Percentiles rank a stretch among this genome's conserved stretches.
Conservation (phyloP, 1,140 invertebrate genomes). For the Lethocerus indicus region DNA sequence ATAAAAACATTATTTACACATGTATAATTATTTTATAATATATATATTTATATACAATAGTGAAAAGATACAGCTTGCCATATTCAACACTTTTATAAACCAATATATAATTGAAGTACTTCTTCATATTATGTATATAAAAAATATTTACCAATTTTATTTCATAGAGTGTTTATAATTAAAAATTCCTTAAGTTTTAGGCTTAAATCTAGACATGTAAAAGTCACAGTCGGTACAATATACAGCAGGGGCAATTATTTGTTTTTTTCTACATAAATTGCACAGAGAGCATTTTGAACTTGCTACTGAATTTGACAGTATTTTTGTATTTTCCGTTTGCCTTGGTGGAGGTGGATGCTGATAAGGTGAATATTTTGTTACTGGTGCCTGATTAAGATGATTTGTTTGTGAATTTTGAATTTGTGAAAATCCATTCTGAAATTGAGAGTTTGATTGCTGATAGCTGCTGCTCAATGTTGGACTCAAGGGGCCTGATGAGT, state of each 20-base stretch:
- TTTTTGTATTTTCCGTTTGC: slow-evolving; percentile 2
- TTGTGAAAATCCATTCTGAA: no score
- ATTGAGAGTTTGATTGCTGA: no score
- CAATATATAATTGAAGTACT: neutral
- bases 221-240: slow-evolving; percentile 82
- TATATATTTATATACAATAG: no score
- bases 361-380: slow-evolving; percentile 23
- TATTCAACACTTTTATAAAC: no score
- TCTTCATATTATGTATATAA: neutral
- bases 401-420: no score
- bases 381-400: neutral
- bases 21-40: no score
- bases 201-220: slow-evolving; percentile 75
- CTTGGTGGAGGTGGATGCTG: slow-evolving; percentile 24
- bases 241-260: slow-evolving; percentile 48
- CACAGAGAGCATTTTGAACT: slow-evolving; percentile 34
- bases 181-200: slow-evolving; percentile 26
- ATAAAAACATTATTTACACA: no score
- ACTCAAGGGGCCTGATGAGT: neutral
- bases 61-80: no score
- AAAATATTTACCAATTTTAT: neutral
- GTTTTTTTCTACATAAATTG: slow-evolving; percentile 70
- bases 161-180: neutral
- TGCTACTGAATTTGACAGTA: no score
- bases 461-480: no score